Base-by-base conservation (phyloP, 2,888 invertebrate species). In the Drosophila mimica region DNA sequence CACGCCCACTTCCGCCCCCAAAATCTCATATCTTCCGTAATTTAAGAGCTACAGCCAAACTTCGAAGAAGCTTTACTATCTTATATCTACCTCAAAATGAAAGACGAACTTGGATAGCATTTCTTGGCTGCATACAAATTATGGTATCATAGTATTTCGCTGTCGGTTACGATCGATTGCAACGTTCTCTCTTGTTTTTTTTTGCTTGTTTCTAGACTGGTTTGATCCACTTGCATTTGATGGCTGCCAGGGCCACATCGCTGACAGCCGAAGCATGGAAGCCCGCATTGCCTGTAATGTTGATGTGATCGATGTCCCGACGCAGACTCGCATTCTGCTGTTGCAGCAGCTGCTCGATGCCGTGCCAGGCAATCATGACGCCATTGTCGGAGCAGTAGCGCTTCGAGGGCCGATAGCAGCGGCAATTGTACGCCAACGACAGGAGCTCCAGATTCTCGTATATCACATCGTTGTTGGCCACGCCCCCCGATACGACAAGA, bases 331-430 rank as follows among this genome's bases (percentile, higher is more conserved):
- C 51, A 34, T 36, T 28, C 5, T 68, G 20, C 20, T 70, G 43
- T n/a, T 78, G 66, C 4, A 62, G 46, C 2, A 92, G 65, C 53
- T 95, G 96, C 93, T 99, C 99, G 60, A 98, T 94, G 11, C 98
- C 99, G 94, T 99, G 99, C 99, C 99, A 99, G 25, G 99, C 99
- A 86, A 99, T 97, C 99, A 99, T 99, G 38, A 98, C 95, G 9
- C 99, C 99, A 94, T 99, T 99, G 92, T 99, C 99, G 0, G 98
- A 98, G 92, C 99, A 99, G 13, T 98, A 94, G 89, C 95, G 94
- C 30, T 96, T 95, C 4, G 98, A 97, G 17, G 99, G 98, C 67
- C 97, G 95, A 65, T 95, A 94, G 6, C 97, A 94, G 88, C 94
- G 94, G 86, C 95, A 97, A 1, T 94, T 95, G 86, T 94, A 94